Evolutionary conservation across 1,140 invertebrate species (phyloP), one percentile per base, ranked within the genome.

Genomic region (Drosophila athabasca): DNA sequence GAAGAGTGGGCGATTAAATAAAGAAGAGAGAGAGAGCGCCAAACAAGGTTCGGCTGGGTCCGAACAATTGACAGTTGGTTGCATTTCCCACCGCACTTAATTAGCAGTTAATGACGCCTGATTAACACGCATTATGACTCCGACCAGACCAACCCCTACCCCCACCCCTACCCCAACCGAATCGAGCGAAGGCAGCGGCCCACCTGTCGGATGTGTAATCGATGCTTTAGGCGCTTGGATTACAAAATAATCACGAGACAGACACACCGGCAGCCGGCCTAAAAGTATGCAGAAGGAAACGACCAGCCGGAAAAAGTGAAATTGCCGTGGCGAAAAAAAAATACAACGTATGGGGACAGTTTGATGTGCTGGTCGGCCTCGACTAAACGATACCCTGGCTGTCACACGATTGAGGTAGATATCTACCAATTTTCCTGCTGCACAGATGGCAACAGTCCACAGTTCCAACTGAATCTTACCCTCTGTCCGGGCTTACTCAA

Each of bases 31-130:
- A 39, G 4, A 13, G 0, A 39, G 11, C 9, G 1, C 11, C 35
- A 3, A 39, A 22, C 45, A 19, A 22, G 67, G 51, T 19, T 45
- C 51, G 44, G 71, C 41, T 31, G 41, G 29, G 44, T 41, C 35
- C 71, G 74, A 82, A 82, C 79, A 88, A 88, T 88, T 87, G 83
- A 88, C 83, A 87, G 83, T 87, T 76, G 79, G 79, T 76, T 81
- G 82, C 79, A 83, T 76, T 82, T 72, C 54, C 79, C 88, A 88
- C 83, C 83, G 83, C 83, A 87, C 83, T 87, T 87, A 87, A 87
- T 87, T 87, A 87, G 83, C 83, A 87, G 79, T 88, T 87, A 87
- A 87, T 87, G 83, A 88, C 73, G 83, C 83, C 83, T 87, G 83
- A 87, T 88, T 87, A 88, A 87, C 83, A 77, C 83, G 84, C 83